phyloP scores from a whole-genome alignment of 1,140 invertebrate genomes.

The Bombyx mandarina region DNA sequence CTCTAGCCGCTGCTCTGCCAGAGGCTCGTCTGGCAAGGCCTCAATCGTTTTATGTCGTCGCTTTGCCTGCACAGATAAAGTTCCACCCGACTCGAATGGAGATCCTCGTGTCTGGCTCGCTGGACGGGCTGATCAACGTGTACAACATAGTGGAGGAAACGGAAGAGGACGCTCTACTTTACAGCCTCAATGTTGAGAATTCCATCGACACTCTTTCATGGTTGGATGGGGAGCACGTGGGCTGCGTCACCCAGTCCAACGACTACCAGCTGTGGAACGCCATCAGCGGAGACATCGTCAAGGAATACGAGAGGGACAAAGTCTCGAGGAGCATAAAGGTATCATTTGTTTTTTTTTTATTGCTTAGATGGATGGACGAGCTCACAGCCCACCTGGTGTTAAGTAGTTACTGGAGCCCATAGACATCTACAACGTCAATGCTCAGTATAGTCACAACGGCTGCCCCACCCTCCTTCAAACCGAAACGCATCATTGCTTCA shows the following conservation, averaged over 20 bases:
- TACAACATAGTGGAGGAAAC: slow-evolving; percentile 82
- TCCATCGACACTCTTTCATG: slow-evolving; percentile 79
- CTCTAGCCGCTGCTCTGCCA: too few relatives aligned
- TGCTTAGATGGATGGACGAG: too few relatives aligned
- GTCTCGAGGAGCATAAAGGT: slow-evolving; percentile 66
- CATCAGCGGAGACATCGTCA: slow-evolving; percentile 73
- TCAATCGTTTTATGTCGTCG: neutral
- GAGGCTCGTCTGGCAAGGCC: neutral
- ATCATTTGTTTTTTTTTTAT: slow-evolving; percentile 5
- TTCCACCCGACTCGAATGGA: slow-evolving; percentile 84
- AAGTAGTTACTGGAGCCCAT: too few relatives aligned
- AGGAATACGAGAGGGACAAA: slow-evolving; percentile 71
- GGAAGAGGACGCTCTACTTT: slow-evolving; percentile 87
- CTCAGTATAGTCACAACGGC: too few relatives aligned
- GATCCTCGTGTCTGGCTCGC: slow-evolving; percentile 80
- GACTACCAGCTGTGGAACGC: slow-evolving; percentile 81
- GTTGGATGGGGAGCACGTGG: slow-evolving; percentile 70
- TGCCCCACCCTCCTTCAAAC: too few relatives aligned
- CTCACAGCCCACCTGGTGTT: too few relatives aligned
- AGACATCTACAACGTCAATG: too few relatives aligned
- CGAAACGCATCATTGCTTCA: too few relatives aligned
- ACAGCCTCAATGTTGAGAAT: slow-evolving; percentile 87
- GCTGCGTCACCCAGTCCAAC: slow-evolving; percentile 80
- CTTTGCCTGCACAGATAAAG: slow-evolving; percentile 67
- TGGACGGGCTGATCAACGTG: slow-evolving; percentile 89